Base-by-base conservation (phyloP, 2,888 invertebrate genomes). In the Marasmarcha lunaedactyla region DNA sequence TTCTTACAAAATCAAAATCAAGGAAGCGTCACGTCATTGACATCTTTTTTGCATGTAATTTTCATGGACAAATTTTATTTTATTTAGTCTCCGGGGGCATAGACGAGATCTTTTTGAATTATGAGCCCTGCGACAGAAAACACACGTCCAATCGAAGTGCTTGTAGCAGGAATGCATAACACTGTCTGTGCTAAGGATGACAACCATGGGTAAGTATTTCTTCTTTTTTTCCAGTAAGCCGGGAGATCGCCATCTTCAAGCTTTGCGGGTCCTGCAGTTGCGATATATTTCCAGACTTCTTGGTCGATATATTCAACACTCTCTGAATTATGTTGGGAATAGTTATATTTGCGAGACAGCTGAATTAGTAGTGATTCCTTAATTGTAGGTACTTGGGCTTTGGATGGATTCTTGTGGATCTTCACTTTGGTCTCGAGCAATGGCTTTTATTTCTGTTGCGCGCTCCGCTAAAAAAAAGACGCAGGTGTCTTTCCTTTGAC, bases 331-430 rank as follows among this genome's bases (percentile, higher is more conserved):
- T 35, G 35, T 9, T 35, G 13, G 9, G 35, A 13, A 33, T 12
- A 33, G 33, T 13, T 33, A 33, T 9, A 14, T 35, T 35, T 35
- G 13, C 35, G 35, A 14, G 35, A 35, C 13, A 35, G 35, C 14
- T 35, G 35, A 35, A 13, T 35, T 35, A 35, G 35, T 12, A 35
- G 14, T 14, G 35, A 10, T 35, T 35, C 35, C 35, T 35, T 35
- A 14, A 3, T 20, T 20, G 20, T n/a, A n/a, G n/a, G n/a, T 20
- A 20, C 20, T 20, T 20, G 20, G 20, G 20, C 20, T 20, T 20
- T 20, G 20, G 20, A 20, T 20, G 3, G 20, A 20, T 20, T 20
- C 4, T 20, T 20, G 14, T 35, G 11, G 13, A 12, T 12, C 35
- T 35, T 12, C 12, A 13, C 5, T 13, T 33, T 33, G 33, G 33